Percentiles rank a stretch among this genome's conserved stretches.
Evolutionary conservation across 2,888 invertebrate genomes (phyloP).

Genomic region (Noctua comes): DNA sequence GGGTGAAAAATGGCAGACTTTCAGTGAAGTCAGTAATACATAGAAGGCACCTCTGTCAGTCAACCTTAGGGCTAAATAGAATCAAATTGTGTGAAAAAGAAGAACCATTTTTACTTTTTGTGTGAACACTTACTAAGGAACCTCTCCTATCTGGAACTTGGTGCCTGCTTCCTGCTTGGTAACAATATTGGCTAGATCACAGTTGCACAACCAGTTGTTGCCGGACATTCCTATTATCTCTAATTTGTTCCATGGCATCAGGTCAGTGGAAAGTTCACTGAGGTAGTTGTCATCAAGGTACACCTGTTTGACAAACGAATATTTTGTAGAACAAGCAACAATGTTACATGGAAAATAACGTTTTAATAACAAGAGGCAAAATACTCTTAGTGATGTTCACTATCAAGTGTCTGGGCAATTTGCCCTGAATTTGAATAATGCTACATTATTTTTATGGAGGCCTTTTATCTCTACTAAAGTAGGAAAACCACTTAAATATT

Average conservation of each 20-base stretch:
- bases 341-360: background rate
- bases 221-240: constrained; percentile 90
- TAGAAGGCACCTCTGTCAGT: background rate
- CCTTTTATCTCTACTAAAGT: constrained; percentile 38
- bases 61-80: background rate
- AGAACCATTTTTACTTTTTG: background rate
- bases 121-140: constrained; percentile 83
- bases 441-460: constrained; percentile 12
- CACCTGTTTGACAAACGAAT: constrained; percentile 81
- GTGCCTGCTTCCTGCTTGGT: constrained; percentile 82
- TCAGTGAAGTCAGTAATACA: background rate
- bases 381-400: background rate
- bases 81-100: background rate
- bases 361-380: background rate
- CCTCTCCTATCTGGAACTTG: constrained; percentile 82
- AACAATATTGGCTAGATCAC: constrained; percentile 87
- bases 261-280: constrained; percentile 87
- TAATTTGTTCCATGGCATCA: constrained; percentile 90
- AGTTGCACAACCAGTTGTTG: constrained; percentile 93
- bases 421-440: constrained; percentile 23
- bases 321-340: background rate
- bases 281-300: constrained; percentile 92
- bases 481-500: constrained; percentile 45
- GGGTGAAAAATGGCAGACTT: too few species aligned
- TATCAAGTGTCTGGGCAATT: constrained; percentile 12